Base-by-base conservation (phyloP, 1,140 invertebrate genomes). In the Aphelinus atriplicis region DNA sequence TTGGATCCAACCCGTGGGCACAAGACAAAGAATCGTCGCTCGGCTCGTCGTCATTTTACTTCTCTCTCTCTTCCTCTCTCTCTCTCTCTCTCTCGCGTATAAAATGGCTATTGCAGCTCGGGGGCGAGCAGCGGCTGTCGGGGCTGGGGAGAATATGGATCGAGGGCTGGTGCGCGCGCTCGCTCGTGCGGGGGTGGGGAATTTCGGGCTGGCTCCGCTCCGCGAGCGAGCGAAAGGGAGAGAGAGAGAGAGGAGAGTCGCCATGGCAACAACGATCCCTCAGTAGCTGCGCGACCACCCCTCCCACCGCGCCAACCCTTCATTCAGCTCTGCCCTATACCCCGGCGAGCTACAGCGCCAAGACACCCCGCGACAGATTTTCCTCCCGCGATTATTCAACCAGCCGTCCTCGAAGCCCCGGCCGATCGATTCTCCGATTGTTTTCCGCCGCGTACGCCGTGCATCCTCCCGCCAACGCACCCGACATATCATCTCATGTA, bases 211-310 rank as follows among this genome's bases (percentile, higher is more conserved):
- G 26, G 26, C 26, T 26, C 26, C 26, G 26, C 26, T 26, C 26
- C 26, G 26, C 26, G 26, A 53, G 51, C 4, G 51, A 53, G 51
- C 2, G 60, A 78, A 80, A 80, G 77, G 76, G 51, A 53, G 51
- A 4, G 4, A 9, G 51, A 83, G 81, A 79, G 83, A 78, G 80
- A 77, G 80, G 81, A 79, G 78, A 78, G 82, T 86, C 75, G 75
- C 80, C 81, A 86, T 85, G 78, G 85, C 81, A 85, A 86, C 85
- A 86, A 86, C 85, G 85, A 86, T 86, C 85, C 84, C 84, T 86
- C 84, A 85, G 84, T 85, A 85, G 84, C 80, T 77, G n/a, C 50
- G 47, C 51, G 9, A 53, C 63, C 56, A 53, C 77, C 77, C 79
- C 84, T 83, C 80, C 82, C 83, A 81, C 81, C 81, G 78, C 46